These are phyloP conservation scores for Xenopus tropicalis DNA, from an alignment of 2,113 vertebrate genomes.

Conservation along the genomic window DNA sequence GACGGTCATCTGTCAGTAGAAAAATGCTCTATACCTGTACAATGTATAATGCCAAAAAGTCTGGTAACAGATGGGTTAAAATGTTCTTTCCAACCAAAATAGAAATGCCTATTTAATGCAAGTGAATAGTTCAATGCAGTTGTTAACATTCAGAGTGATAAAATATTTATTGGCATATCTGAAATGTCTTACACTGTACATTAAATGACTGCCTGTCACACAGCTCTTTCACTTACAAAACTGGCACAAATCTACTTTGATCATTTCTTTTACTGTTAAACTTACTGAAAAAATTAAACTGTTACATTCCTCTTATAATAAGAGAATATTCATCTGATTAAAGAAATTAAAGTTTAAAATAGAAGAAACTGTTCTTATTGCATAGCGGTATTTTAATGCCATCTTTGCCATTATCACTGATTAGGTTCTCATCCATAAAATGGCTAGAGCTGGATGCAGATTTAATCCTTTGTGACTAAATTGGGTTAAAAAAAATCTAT, in stretches of 20 bases:
- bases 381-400: slow-evolving; percentile 34
- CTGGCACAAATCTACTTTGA: slow-evolving; percentile 39
- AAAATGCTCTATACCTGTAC: no score
- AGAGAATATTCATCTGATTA: slow-evolving; percentile 21
- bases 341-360: slow-evolving; percentile 37
- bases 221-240: slow-evolving; percentile 38
- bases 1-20: no score
- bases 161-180: slow-evolving; percentile 46
- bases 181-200: slow-evolving; percentile 42
- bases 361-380: slow-evolving; percentile 42
- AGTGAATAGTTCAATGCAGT: slow-evolving; percentile 43
- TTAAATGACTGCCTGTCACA: slow-evolving; percentile 42
- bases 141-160: slow-evolving; percentile 45
- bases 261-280: slow-evolving; percentile 37
- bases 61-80: slow-evolving; percentile 36
- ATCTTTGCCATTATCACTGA: slow-evolving; percentile 38
- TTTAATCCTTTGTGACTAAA: slow-evolving; percentile 25
- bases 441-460: slow-evolving; percentile 23
- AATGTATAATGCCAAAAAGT: neutral
- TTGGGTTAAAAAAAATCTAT: slow-evolving; percentile 27
- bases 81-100: slow-evolving; percentile 23
- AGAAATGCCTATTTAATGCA: slow-evolving; percentile 34
- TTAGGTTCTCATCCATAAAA: slow-evolving; percentile 33
- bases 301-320: slow-evolving; percentile 25
- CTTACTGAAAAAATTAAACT: slow-evolving; percentile 13